Conservation (phyloP, 1,140 invertebrate genomes). For the Drosophila kohkoa region DNA sequence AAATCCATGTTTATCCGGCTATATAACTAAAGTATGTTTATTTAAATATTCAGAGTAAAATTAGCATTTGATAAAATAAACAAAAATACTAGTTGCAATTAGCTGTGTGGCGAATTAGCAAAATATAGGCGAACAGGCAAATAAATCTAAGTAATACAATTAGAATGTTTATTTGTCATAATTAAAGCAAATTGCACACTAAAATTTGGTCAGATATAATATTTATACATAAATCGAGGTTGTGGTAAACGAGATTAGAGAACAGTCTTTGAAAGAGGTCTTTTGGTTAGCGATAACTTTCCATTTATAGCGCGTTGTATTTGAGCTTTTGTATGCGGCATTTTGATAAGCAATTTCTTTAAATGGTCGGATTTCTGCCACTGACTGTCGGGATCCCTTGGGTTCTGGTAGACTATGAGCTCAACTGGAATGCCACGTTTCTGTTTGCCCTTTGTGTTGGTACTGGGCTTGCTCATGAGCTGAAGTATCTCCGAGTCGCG, state of each 20-base stretch:
- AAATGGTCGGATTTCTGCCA: not conserved
- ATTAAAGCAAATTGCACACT: not conserved
- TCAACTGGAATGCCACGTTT: conserved; percentile 35
- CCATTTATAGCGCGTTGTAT: not conserved
- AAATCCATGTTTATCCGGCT: not conserved
- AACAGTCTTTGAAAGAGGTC: not conserved
- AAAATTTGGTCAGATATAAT: conserved; percentile 3
- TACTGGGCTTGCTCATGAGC: not conserved
- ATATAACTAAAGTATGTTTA: not conserved
- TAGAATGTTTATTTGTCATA: conserved; percentile 1
- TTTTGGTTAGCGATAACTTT: not conserved
- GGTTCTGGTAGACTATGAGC: conserved; percentile 32
- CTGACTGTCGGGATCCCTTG: not conserved
- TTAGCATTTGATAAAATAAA: conserved; percentile 1
- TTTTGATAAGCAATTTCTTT: not conserved
- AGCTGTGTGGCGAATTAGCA: not conserved
- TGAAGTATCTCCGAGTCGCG: conserved; percentile 38
- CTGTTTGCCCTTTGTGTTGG: too few species aligned
- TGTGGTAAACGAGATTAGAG: not conserved
- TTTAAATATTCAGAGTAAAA: not conserved
- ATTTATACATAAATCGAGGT: not conserved
- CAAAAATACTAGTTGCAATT: not conserved
- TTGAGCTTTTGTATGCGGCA: conserved; percentile 10
- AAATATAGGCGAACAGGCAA: not conserved
- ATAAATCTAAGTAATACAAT: not conserved